Evolutionary conservation across 35 echinoderm and acorn worm species (phyloP), one percentile per base, ranked within the genome.

Genomic region (Strongylocentrotus purpuratus): DNA sequence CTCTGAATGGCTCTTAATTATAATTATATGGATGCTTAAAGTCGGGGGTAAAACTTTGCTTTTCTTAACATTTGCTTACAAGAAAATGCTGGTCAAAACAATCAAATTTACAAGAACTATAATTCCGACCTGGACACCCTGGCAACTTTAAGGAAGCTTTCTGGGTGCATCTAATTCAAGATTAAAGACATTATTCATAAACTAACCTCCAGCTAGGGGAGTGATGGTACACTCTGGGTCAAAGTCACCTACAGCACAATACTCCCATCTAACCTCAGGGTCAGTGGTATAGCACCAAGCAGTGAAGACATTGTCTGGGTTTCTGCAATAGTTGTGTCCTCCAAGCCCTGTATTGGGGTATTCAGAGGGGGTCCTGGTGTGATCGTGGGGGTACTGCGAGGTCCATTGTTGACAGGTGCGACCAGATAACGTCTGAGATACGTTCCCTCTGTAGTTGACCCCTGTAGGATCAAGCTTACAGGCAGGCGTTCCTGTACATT

Each of bases 261-360:
- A 97, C 28, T 97, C 98, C 96, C 95, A 97, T 88, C 95, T 33
- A 7, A 31, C n/a, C 17, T 95, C 46, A 7, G 88, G 46, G 61
- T 96, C 70, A 7, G 96, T 97, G 4, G 98, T 99, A 86, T 93
- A 99, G 94, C 98, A 99, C 98, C 98, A 99, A 4, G 97, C 95
- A 8, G 52, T 31, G 2, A 46, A 28, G 6, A 85, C 86, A 31
- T 48, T n/a, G 31, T 97, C 97, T 4, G 97, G 94, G 61, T 97
- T 99, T 8, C 98, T 94, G 88, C 98, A 99, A 47, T 96, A 97
- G 94, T 95, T 99, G 85, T 99, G 98, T 28, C 94, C 94, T 20
- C 98, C 98, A 2, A 99, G 86, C 7, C 98, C 98, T 33, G 85
- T 86, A 32, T 85, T 61, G 35, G 98, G 95, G 86, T 96, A 97